Base-by-base conservation (phyloP, 2,797 vertebrate genomes). In the Tinamus major region DNA sequence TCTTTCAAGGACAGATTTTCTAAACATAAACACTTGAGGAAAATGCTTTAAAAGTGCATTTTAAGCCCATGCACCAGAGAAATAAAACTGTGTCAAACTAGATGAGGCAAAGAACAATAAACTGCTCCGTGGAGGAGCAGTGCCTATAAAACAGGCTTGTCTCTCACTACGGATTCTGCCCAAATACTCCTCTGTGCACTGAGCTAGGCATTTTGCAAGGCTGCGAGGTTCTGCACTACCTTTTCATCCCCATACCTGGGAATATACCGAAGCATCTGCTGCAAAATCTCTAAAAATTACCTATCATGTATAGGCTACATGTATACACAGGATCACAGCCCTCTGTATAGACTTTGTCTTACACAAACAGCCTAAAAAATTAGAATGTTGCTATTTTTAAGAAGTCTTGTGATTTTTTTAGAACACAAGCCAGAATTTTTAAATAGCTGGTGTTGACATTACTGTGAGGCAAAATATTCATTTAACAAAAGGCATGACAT, bases 11-110 rank as follows among this genome's bases (percentile, higher is more conserved):
- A 74, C n/a, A 55, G 27, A 24, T 75, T 87, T 93, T 79, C 92
- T 85, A 92, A 92, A 93, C 61, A 93, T 24, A 89, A 94, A 80
- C 56, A 87, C 68, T 87, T 44, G 15, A 79, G 19, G n/a, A 87
- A 87, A 95, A 95, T 0, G 2, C 48, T 87, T 79, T 41, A 79
- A 89, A 92, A 92, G 31, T 8, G 0, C 77, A 37, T 64, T 95
- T 74, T 61, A 70, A 35, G n/a, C 53, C 27, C 58, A 33, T 61
- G n/a, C 70, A 79, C 27, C 13, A 29, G n/a, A 13, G 67, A 93
- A 90, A 85, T 53, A 90, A 93, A 93, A 58, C 14, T 85, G 71
- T 33, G 53, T 67, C 61, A 67, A 92, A 68, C 33, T 14, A 90
- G 62, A 68, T 17, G 3, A 1, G 37, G n/a, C 46, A 86, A 88